Conservation (phyloP, 2,888 invertebrate species). For the Volucella inflata region DNA sequence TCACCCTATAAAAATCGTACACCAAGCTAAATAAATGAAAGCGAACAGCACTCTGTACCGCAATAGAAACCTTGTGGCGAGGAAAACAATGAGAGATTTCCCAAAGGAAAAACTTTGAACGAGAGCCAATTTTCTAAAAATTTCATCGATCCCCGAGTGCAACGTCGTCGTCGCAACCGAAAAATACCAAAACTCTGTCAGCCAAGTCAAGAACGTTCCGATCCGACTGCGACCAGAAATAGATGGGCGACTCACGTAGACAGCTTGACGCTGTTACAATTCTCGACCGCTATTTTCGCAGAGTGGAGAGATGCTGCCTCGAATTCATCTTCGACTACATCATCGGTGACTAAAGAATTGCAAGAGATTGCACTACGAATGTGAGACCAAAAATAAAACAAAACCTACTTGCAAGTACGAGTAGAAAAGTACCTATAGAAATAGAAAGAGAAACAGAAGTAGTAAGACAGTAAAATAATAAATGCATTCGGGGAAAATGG, state of each 20-base stretch:
- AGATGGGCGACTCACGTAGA: conserved; percentile 70
- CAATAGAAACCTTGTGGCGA: conserved; percentile 49
- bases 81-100: conserved; percentile 61
- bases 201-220: conserved; percentile 11
- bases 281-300: conserved; percentile 50
- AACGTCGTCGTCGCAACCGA: conserved; percentile 14
- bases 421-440: conserved; percentile 17
- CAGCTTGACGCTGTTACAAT: conserved; percentile 74
- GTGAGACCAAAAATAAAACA: conserved; percentile 2
- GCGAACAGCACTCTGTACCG: too few species aligned
- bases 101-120: conserved; percentile 51
- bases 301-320: conserved; percentile 41
- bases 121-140: conserved; percentile 63
- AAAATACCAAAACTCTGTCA: not conserved
- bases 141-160: conserved; percentile 49
- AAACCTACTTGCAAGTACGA: not conserved
- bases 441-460: conserved; percentile 43
- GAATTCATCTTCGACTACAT: conserved; percentile 52
- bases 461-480: conserved; percentile 10
- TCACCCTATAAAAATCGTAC: conserved; percentile 58
- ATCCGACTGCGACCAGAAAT: conserved; percentile 16
- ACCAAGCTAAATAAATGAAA: conserved; percentile 3
- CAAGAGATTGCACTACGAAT: not conserved
- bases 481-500: not conserved
- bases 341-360: conserved; percentile 18